Conservation (phyloP, 2,797 vertebrate species). For the Bufotes viridis region DNA sequence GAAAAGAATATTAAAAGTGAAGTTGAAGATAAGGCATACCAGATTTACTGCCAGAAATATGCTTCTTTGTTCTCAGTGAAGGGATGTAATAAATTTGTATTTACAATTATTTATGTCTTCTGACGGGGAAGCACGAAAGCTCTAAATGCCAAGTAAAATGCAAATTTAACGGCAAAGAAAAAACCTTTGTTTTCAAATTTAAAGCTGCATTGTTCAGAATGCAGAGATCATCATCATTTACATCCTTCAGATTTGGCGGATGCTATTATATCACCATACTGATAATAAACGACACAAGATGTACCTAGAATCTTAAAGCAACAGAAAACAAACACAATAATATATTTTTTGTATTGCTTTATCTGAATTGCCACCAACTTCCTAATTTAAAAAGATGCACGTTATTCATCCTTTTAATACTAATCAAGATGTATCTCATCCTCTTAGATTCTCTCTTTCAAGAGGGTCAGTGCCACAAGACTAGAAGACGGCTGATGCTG, state of each 20-base stretch:
- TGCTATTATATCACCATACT: not conserved
- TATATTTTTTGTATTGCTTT: not conserved
- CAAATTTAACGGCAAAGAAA: conserved; percentile 16
- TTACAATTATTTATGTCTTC: conserved; percentile 36
- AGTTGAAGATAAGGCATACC: conserved; percentile 30
- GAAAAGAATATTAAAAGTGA: conserved; percentile 20
- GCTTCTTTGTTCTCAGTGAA: conserved; percentile 11
- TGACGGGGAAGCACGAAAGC: conserved; percentile 4
- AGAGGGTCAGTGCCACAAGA: no score
- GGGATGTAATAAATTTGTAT: conserved; percentile 28
- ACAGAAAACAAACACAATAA: not conserved
- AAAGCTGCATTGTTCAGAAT: not conserved
- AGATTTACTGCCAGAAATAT: conserved; percentile 28
- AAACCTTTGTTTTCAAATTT: conserved; percentile 4
- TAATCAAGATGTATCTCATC: no score
- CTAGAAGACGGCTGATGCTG: no score
- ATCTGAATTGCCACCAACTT: not conserved
- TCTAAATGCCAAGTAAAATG: conserved; percentile 23
- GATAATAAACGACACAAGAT: not conserved
- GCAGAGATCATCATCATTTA: conserved; percentile 1
- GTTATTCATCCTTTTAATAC: not conserved
- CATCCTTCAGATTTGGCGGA: not conserved
- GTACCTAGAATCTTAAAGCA: not conserved
- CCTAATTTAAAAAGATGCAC: not conserved
- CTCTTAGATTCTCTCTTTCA: no score